Percentiles rank a stretch among this genome's conserved stretches.
Evolutionary conservation across 2,113 vertebrate species (phyloP).

Genomic region (Calyptomena viridis): DNA sequence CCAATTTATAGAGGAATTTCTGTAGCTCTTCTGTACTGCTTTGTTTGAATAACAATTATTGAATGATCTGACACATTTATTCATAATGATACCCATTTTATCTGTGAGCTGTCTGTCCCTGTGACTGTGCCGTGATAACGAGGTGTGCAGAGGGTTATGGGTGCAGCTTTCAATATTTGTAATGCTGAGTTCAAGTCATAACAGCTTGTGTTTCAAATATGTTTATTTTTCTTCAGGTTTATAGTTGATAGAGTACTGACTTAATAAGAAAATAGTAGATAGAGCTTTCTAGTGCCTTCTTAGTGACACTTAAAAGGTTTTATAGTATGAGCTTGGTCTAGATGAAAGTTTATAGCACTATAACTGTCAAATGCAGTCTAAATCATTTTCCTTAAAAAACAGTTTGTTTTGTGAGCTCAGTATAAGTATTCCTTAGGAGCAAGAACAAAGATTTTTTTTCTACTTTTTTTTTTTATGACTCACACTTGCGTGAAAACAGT

Average conservation of each 20-base stretch:
- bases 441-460: background rate
- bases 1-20: slow-evolving; percentile 12
- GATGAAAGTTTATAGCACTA: background rate
- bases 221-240: background rate
- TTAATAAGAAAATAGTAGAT: slow-evolving; percentile 2
- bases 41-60: background rate
- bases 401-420: background rate
- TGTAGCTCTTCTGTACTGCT: background rate
- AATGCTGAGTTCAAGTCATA: background rate
- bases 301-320: slow-evolving; percentile 16
- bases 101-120: background rate
- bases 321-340: background rate
- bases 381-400: background rate
- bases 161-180: background rate
- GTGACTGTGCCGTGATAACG: background rate
- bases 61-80: slow-evolving; percentile 29
- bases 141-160: background rate
- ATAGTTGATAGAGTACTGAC: background rate
- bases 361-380: background rate
- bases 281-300: background rate
- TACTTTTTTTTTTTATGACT: background rate
- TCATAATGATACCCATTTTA: background rate
- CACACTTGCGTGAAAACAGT: background rate
- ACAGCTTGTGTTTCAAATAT: background rate
- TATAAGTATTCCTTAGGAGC: background rate